Conservation (phyloP, 2,888 invertebrate species). For the Biston stratarius region DNA sequence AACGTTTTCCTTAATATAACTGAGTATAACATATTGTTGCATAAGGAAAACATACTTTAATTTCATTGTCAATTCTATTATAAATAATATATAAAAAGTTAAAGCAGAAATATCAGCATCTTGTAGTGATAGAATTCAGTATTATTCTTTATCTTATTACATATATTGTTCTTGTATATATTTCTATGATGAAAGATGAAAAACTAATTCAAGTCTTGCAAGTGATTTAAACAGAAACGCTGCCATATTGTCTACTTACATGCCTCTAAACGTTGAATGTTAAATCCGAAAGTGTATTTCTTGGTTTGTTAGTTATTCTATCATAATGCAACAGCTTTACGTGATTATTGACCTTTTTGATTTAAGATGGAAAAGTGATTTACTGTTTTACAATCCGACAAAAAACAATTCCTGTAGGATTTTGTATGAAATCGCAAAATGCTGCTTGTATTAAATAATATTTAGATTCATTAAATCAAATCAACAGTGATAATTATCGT, state of each 20-base stretch:
- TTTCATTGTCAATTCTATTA: neutral
- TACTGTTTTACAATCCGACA: too few species aligned
- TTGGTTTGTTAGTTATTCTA: too few species aligned
- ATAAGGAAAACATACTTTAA: neutral
- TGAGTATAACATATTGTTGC: neutral
- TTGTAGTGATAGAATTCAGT: neutral
- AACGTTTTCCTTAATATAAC: slow-evolving; percentile 9
- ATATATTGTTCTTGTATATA: neutral
- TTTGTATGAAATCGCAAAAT: neutral
- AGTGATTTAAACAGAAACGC: too few species aligned
- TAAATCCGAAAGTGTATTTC: too few species aligned
- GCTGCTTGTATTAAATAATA: neutral
- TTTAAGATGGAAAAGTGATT: too few species aligned
- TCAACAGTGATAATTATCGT: slow-evolving; percentile 7
- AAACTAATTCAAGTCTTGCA: neutral
- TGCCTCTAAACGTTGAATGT: too few species aligned
- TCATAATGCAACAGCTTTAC: too few species aligned
- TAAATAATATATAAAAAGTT: neutral
- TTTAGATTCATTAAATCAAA: slow-evolving; percentile 6
- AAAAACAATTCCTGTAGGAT: neutral
- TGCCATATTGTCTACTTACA: too few species aligned
- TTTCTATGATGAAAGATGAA: neutral
- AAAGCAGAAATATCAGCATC: slow-evolving; percentile 32
- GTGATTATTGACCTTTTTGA: too few species aligned
- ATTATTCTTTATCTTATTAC: neutral